Percentiles rank a stretch among this genome's conserved stretches.
phyloP scores from a whole-genome alignment of 2,888 invertebrate genomes.

The Notocelia uddmanniana region DNA sequence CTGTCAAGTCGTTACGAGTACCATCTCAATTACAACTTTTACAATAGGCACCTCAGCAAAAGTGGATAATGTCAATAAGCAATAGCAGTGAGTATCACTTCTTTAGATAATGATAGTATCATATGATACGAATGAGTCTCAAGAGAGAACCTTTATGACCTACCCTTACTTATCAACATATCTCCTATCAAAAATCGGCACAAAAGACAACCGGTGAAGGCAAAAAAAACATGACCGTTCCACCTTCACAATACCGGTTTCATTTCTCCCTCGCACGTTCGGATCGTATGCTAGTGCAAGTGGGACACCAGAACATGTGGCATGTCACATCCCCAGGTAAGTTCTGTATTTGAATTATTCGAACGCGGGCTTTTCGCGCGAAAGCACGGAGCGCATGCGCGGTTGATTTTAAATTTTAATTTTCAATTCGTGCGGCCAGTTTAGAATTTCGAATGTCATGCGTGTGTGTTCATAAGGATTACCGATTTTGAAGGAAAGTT shows the following conservation, averaged over 20 bases:
- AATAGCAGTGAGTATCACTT: background rate
- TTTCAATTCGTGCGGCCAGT: conserved; percentile 19
- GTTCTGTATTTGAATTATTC: conserved; percentile 73
- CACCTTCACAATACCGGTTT: conserved; percentile 69
- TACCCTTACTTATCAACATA: conserved; percentile 20
- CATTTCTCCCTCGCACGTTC: conserved; percentile 54
- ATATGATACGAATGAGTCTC: background rate
- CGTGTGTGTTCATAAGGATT: conserved; percentile 43
- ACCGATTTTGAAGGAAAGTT: conserved; percentile 35
- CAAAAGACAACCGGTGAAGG: conserved; percentile 69
- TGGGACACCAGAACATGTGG: conserved; percentile 63
- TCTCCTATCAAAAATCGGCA: conserved; percentile 38
- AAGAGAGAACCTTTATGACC: conserved; percentile 2
- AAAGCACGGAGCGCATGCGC: conserved; percentile 74
- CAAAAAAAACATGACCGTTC: conserved; percentile 72
- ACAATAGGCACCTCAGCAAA: too few species aligned
- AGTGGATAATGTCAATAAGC: too few species aligned
- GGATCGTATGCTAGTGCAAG: conserved; percentile 49
- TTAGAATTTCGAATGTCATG: conserved; percentile 48
- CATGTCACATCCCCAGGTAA: conserved; percentile 79
- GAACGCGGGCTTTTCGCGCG: conserved; percentile 81
- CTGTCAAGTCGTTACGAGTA: too few species aligned
- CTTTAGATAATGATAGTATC: background rate
- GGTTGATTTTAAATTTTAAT: conserved; percentile 47
- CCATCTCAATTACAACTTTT: too few species aligned